Conservation (phyloP, 92 coral and sea anemone species). For the Blastomussa wellsi region DNA sequence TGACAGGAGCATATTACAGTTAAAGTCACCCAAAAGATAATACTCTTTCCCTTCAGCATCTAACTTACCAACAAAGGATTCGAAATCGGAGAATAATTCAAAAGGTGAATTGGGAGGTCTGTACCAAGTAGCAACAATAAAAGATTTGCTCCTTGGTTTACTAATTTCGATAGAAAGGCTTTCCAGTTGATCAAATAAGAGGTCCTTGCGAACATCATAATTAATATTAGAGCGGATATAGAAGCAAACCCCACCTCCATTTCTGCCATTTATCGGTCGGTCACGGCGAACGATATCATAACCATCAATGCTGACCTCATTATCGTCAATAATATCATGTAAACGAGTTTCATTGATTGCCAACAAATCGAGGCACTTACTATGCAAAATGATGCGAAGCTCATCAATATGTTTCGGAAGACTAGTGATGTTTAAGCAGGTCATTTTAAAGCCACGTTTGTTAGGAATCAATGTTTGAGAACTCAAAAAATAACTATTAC, state of each 20-base stretch:
- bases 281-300: background rate
- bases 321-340: constrained; percentile 18
- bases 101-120: constrained; percentile 15
- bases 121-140: constrained; percentile 17
- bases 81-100: background rate
- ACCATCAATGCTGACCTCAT: constrained; percentile 18
- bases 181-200: constrained; percentile 4
- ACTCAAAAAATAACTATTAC: too few relatives aligned
- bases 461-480: too few relatives aligned
- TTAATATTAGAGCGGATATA: constrained; percentile 17
- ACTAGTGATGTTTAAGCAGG: background rate
- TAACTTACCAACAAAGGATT: constrained; percentile 1
- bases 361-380: constrained; percentile 11
- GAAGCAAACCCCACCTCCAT: constrained; percentile 26
- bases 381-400: constrained; percentile 17
- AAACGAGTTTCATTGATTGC: constrained; percentile 8
- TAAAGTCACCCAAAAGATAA: too few relatives aligned
- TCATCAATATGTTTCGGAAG: constrained; percentile 18
- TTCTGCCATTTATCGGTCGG: constrained; percentile 12
- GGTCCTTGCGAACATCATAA: constrained; percentile 12
- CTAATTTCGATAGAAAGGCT: constrained; percentile 3
- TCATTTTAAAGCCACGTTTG: too few relatives aligned
- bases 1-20: too few relatives aligned
- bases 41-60: background rate
- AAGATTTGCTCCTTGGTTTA: constrained; percentile 19